Evolutionary conservation across 2,888 invertebrate genomes (phyloP), one percentile per base, ranked within the genome.

Genomic region (Eristalis pertinax): DNA sequence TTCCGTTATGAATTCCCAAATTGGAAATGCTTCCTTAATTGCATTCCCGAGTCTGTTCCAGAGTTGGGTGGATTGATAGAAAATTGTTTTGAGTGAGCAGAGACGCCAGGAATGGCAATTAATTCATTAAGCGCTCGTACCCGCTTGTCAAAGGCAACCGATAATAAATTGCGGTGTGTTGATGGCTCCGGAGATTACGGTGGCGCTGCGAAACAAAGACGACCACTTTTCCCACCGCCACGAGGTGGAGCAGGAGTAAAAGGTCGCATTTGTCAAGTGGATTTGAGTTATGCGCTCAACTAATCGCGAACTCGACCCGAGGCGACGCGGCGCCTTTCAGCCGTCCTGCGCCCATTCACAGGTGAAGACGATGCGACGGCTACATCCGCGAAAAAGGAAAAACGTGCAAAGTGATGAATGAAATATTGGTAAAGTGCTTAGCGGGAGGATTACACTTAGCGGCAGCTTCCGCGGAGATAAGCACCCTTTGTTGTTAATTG

Each of bases 201-300:
- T 43, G 60, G 60, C 29, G 7, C 60, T 22, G 60, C 19, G 38
- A n/a, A 50, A 50, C 50, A 50, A 50, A 19, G 19, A 19, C 50
- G 19, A 19, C 50, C 50, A 50, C 50, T 24, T 68, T 24, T 19
- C 2, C 26, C 24, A 19, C 19, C 5, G n/a, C n/a, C 19, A n/a
- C n/a, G 22, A 15, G 15, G 22, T 4, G 15, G 56, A 4, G n/a
- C 15, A 4, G 26, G 13, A 5, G 60, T 2, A 10, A 26, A 50
- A 68, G 77, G 77, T 77, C 38, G 35, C 38, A 72, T 78, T 70
- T 78, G 64, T 78, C 70, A 72, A 32, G 58, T 15, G 58, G 64
- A 78, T 70, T 64, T 78, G 70, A 78, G 78, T 78, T 78, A 78
- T 78, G 38, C 64, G 64, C 78, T 64, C 64, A 78, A 70, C 70